Evolutionary conservation across 2,113 vertebrate genomes (phyloP).

Genomic region (Gymnogyps californianus): DNA sequence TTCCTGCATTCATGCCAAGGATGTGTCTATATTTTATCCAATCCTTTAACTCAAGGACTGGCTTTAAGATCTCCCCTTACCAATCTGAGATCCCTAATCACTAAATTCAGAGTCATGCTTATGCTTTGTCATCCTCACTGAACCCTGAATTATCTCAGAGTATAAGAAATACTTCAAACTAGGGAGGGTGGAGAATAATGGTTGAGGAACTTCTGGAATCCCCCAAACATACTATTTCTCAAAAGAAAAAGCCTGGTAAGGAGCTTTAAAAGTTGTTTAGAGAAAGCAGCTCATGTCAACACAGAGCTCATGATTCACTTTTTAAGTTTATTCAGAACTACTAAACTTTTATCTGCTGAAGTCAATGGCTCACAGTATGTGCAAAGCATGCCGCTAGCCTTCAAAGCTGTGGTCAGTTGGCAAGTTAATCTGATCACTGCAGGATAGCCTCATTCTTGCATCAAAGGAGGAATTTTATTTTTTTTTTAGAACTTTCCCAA

Average conservation of each 20-base stretch:
- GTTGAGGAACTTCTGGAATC: neutral
- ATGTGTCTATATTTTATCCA: neutral
- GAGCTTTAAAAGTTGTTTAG: neutral
- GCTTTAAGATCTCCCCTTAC: neutral
- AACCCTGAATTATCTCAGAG: neutral
- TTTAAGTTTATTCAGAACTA: conserved; percentile 55
- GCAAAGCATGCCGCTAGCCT: conserved; percentile 26
- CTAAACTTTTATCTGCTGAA: conserved; percentile 51
- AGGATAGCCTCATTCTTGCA: conserved; percentile 56
- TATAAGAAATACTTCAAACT: neutral
- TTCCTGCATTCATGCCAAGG: neutral
- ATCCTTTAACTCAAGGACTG: neutral
- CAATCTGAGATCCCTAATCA: neutral
- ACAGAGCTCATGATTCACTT: conserved; percentile 24
- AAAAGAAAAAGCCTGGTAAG: neutral
- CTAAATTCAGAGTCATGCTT: neutral
- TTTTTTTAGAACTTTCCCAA: neutral
- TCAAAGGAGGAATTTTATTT: conserved; percentile 62
- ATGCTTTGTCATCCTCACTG: neutral
- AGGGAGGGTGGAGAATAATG: neutral
- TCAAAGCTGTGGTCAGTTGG: conserved; percentile 63
- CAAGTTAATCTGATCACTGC: conserved; percentile 61
- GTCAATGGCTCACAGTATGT: conserved; percentile 48
- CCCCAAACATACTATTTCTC: neutral
- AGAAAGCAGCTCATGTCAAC: neutral